Evolutionary conservation across 2,797 vertebrate genomes (phyloP).

Genomic region (Cetoscarus ocellatus): DNA sequence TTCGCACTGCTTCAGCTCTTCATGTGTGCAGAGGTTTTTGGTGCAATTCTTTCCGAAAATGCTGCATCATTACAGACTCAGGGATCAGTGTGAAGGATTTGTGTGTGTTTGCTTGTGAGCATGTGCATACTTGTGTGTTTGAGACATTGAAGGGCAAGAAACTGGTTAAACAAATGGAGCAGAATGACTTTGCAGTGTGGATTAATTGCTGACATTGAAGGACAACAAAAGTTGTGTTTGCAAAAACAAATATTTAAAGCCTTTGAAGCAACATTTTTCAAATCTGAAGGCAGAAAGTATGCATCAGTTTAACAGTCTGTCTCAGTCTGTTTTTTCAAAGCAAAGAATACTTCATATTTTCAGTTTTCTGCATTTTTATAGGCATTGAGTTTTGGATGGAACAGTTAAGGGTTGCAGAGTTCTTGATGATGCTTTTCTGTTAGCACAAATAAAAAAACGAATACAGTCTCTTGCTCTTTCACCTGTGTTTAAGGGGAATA

Average conservation of each 20-base stretch:
- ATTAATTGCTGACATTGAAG: not conserved
- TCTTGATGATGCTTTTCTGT: too few species aligned
- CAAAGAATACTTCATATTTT: too few species aligned
- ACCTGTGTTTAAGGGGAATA: too few species aligned
- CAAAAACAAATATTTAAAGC: not conserved
- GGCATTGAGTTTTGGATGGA: too few species aligned
- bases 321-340: too few species aligned
- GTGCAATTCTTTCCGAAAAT: slow-evolving; percentile 2
- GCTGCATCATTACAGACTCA: slow-evolving; percentile 6
- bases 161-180: not conserved
- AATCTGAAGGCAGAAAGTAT: not conserved
- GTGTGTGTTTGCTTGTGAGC: not conserved
- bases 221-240: not conserved
- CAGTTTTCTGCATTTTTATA: too few species aligned
- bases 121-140: not conserved
- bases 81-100: not conserved
- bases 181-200: not conserved
- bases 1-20: not conserved
- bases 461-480: too few species aligned
- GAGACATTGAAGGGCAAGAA: not conserved
- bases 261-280: not conserved
- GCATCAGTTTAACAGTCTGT: not conserved
- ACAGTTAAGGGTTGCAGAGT: too few species aligned
- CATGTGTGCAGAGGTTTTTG: not conserved
- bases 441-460: too few species aligned